phyloP scores from a whole-genome alignment of 2,888 invertebrate species.

The Cecidostiba fungosa region DNA sequence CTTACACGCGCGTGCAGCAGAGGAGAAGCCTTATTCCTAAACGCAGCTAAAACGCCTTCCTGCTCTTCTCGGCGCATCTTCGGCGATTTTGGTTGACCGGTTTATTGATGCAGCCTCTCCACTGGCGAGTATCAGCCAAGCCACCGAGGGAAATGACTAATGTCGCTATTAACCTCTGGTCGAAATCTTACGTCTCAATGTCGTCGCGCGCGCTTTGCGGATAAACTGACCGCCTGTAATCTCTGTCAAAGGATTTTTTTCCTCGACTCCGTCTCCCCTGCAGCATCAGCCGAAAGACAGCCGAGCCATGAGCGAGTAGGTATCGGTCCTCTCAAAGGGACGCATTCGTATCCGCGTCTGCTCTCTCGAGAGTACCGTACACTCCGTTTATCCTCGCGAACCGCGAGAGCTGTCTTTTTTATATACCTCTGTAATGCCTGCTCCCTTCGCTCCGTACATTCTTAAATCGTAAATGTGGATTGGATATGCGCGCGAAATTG shows the following conservation, averaged over 20 bases:
- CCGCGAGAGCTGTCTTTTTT: conserved; percentile 19
- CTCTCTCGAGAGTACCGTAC: conserved; percentile 17
- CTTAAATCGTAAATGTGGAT: neutral
- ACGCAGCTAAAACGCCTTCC: no score
- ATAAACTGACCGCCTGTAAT: neutral
- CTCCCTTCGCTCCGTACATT: no score
- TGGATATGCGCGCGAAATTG: neutral
- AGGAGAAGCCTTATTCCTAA: neutral
- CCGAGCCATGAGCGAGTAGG: no score
- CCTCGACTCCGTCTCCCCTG: neutral
- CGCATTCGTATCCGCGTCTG: neutral
- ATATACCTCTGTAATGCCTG: neutral
- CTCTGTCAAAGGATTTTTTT: neutral
- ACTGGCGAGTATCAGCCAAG: conserved; percentile 75
- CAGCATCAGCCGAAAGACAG: no score
- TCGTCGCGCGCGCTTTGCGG: neutral
- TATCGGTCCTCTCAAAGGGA: conserved; percentile 9
- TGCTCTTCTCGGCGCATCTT: neutral
- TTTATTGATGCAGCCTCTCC: conserved; percentile 76
- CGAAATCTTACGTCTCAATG: conserved; percentile 70
- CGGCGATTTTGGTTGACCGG: conserved; percentile 62
- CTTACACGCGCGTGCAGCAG: neutral
- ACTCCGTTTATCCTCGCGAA: neutral
- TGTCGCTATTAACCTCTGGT: conserved; percentile 75
- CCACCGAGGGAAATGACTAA: conserved; percentile 70